Conservation (phyloP, 2,888 invertebrate genomes). For the Drosophila nigricruria region DNA sequence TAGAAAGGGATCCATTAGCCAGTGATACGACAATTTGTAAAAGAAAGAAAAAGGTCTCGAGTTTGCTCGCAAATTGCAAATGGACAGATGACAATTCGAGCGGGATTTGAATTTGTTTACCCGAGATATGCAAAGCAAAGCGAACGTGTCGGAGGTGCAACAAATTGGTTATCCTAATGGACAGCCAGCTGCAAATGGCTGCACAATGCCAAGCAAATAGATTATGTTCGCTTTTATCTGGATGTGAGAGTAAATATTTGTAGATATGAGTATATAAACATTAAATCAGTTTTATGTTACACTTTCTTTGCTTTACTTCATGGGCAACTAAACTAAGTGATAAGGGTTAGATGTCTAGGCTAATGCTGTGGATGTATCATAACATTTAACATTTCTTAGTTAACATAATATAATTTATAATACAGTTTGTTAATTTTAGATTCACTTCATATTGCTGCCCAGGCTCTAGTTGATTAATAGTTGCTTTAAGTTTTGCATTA, state of each 20-base stretch:
- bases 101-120: constrained; percentile 32
- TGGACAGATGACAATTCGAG: constrained; percentile 52
- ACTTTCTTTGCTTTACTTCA: too few relatives aligned
- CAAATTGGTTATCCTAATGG: constrained; percentile 41
- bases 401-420: neutral
- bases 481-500: constrained; percentile 58
- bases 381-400: neutral
- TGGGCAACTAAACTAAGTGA: neutral
- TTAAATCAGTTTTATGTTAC: neutral
- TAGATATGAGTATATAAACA: neutral
- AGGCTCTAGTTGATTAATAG: constrained; percentile 20
- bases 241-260: neutral
- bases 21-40: constrained; percentile 58
- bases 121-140: constrained; percentile 49
- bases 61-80: constrained; percentile 72
- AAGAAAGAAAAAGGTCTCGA: constrained; percentile 20
- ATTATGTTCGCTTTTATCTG: neutral
- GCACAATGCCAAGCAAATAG: constrained; percentile 20
- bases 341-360: neutral
- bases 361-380: neutral
- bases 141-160: constrained; percentile 31
- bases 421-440: constrained; percentile 4
- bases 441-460: neutral
- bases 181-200: constrained; percentile 62
- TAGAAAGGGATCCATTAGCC: constrained; percentile 47